Evolutionary conservation across 2,888 invertebrate genomes (phyloP).

Genomic region (Drosophila niveifrons): DNA sequence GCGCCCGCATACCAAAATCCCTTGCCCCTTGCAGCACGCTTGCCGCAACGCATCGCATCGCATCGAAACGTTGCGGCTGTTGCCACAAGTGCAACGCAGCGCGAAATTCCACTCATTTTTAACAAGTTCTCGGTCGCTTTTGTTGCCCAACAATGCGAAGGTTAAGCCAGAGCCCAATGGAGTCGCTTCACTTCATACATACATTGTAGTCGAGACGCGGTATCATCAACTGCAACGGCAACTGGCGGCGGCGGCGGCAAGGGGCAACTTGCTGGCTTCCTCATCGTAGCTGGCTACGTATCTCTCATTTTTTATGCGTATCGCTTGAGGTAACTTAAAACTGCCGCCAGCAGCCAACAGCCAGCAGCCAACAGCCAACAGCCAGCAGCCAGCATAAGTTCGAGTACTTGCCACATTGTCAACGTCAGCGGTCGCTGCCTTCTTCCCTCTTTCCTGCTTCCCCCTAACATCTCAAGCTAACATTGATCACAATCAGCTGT

Average conservation of each 20-base stretch:
- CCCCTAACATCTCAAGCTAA: neutral
- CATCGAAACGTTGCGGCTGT: conserved; percentile 1
- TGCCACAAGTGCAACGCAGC: conserved; percentile 77
- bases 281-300: conserved; percentile 8
- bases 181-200: conserved; percentile 52
- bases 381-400: conserved; percentile 54
- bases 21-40: neutral
- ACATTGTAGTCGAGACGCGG: no score
- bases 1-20: conserved; percentile 46
- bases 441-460: conserved; percentile 1
- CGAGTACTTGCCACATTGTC: conserved; percentile 63
- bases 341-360: conserved; percentile 54
- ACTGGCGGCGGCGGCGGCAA: neutral
- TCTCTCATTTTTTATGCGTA: conserved; percentile 58
- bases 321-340: conserved; percentile 73
- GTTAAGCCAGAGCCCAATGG: conserved; percentile 52
- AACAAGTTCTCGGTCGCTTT: conserved; percentile 77
- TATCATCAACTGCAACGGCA: conserved; percentile 50
- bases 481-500: conserved; percentile 67
- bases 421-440: conserved; percentile 60
- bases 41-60: neutral
- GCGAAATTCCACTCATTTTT: conserved; percentile 83
- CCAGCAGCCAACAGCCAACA: conserved; percentile 16
- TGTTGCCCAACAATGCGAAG: conserved; percentile 79
- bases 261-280: conserved; percentile 38